A percentile compares a stretch with the other conserved stretches of the same genome.
Evolutionary conservation across 2,797 vertebrate species (phyloP).

Genomic region (Fistularia tabacaria): DNA sequence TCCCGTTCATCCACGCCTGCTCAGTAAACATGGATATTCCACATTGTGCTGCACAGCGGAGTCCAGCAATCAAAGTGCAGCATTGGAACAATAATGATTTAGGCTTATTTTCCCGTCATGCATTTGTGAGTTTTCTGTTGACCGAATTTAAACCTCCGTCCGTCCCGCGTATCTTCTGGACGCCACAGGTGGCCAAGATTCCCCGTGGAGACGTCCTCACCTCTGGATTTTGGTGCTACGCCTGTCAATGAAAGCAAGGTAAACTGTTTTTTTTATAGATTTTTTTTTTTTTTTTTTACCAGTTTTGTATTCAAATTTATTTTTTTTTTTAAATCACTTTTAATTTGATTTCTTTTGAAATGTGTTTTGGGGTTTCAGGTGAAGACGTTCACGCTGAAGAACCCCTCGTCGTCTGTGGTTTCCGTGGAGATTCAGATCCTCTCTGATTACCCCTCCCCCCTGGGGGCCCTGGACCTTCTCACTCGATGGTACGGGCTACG

Average conservation of each 20-base stretch:
- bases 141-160: no score
- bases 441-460: slow-evolving; percentile 85
- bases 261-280: neutral
- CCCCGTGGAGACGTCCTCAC: slow-evolving; percentile 72
- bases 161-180: no score
- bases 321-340: slow-evolving; percentile 6
- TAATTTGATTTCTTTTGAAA: no score
- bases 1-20: no score
- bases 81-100: no score
- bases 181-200: slow-evolving; percentile 80
- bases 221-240: slow-evolving; percentile 88
- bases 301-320: neutral
- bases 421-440: slow-evolving; percentile 88
- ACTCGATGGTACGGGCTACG: slow-evolving; percentile 82
- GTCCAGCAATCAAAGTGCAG: no score
- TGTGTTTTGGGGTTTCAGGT: slow-evolving; percentile 68
- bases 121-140: no score
- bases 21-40: no score
- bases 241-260: slow-evolving; percentile 90
- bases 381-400: slow-evolving; percentile 86
- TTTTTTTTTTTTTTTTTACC: neutral
- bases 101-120: no score
- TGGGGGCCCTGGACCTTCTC: slow-evolving; percentile 83
- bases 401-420: slow-evolving; percentile 86
- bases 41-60: no score